Evolutionary conservation across 1,140 invertebrate species (phyloP), one percentile per base, ranked within the genome.

Genomic region (Drosophila nigrodunni): DNA sequence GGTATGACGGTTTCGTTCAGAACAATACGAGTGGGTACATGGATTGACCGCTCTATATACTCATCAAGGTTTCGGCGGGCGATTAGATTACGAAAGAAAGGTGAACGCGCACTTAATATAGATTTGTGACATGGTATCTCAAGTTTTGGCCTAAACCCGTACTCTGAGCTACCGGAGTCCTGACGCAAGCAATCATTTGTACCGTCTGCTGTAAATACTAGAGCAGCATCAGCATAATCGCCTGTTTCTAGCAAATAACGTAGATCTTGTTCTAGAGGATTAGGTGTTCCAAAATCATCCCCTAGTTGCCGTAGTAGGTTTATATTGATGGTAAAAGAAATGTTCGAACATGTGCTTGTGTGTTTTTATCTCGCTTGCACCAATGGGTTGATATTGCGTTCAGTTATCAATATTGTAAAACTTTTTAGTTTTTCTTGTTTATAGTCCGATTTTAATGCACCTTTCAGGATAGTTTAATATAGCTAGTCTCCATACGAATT

Each of bases 111-210:
- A 73, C 97, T 97, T 13, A 99, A 94, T 75, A 99, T 96, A n/a
- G 97, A 95, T 92, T 97, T 97, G 93, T 99, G 98, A 93, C 97
- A 98, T 10, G 96, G 96, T 89, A 98, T 94, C 92, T 98, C 97
- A 52, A 97, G 93, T 82, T 96, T 95, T 2, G 96, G 95, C 71
- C 96, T 94, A 93, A 97, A 97, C 49, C 97, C 96, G 89, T 97
- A 97, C 82, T 97, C 96, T 1, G 95, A 96, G 82, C 82, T 93
- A 61, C 94, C 94, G 61, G 95, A 96, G 91, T 96, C 95, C 15
- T 96, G 95, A 64, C 96, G 93, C 70, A 95, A 94, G 79, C 95
- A 95, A 68, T 94, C 82, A 41, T 80, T 85, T 15, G 74, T 77
- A 2, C 87, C 93, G 78, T 96, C 96, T 4, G 95, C 95, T n/a